A percentile compares a stretch with the other conserved stretches of the same genome.
Evolutionary conservation across 1,140 invertebrate genomes (phyloP).

Genomic region (Macrobrachium nipponense): DNA sequence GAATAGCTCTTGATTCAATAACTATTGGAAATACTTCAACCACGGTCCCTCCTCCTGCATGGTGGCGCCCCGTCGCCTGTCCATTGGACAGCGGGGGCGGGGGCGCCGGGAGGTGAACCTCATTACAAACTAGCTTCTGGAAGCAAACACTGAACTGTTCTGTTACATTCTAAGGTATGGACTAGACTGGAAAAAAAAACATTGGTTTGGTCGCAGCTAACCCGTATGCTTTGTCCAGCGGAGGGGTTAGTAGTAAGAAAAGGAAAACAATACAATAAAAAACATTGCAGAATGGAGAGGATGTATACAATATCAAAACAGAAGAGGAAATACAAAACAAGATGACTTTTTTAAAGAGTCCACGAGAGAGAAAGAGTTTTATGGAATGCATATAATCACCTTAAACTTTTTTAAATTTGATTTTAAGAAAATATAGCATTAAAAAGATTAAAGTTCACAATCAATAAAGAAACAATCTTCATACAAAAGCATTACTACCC

Average conservation of each 20-base stretch:
- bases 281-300: neutral
- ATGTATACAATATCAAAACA: neutral
- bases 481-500: slow-evolving; percentile 61
- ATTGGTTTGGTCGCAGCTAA: slow-evolving; percentile 60
- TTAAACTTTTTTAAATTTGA: slow-evolving; percentile 57
- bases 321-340: slow-evolving; percentile 30
- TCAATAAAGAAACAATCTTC: slow-evolving; percentile 58
- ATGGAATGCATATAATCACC: slow-evolving; percentile 58
- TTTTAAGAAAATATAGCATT: slow-evolving; percentile 62
- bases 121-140: slow-evolving; percentile 61
- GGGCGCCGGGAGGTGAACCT: slow-evolving; percentile 42
- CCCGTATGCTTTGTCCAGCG: slow-evolving; percentile 31
- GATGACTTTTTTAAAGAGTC: slow-evolving; percentile 39
- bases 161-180: slow-evolving; percentile 60
- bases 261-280: slow-evolving; percentile 46
- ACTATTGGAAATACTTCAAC: slow-evolving; percentile 62
- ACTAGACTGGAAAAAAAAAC: slow-evolving; percentile 61
- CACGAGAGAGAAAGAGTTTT: slow-evolving; percentile 42
- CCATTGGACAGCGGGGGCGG: neutral
- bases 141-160: slow-evolving; percentile 62
- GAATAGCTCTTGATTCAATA: slow-evolving; percentile 60
- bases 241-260: slow-evolving; percentile 40
- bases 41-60: slow-evolving; percentile 41
- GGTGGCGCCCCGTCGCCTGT: slow-evolving; percentile 34
- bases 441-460: slow-evolving; percentile 59